These are phyloP conservation scores for Emydura subglobosa DNA, from an alignment of 2,113 vertebrate species.

Conservation along the genomic window DNA sequence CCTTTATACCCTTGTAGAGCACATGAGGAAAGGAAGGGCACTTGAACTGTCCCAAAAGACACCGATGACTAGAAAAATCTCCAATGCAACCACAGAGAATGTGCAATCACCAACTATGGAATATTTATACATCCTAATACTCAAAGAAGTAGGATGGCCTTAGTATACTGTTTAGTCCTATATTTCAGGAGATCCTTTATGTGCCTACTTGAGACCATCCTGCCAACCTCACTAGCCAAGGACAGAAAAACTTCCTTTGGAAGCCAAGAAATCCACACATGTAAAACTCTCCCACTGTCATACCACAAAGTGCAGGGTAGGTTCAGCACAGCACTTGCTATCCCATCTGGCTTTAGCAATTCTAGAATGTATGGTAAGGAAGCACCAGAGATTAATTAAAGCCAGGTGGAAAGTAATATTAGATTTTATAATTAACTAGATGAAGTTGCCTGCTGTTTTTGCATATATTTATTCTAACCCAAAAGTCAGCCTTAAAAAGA, in stretches of 20 bases:
- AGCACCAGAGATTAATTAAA: not conserved
- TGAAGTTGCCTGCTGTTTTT: not conserved
- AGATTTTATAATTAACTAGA: not conserved
- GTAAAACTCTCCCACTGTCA: not conserved
- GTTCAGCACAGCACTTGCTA: not conserved
- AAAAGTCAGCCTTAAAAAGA: slow-evolving; percentile 12
- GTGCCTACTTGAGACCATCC: not conserved
- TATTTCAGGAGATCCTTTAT: too few species aligned
- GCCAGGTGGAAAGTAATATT: not conserved
- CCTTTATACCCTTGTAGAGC: too few species aligned
- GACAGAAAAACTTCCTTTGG: not conserved
- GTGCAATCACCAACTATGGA: too few species aligned
- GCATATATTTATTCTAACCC: not conserved
- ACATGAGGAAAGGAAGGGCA: too few species aligned
- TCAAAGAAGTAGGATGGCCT: too few species aligned
- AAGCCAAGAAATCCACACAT: not conserved
- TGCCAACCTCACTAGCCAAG: not conserved
- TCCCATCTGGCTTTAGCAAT: not conserved
- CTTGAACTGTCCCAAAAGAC: too few species aligned
- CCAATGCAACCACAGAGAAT: too few species aligned
- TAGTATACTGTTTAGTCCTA: too few species aligned
- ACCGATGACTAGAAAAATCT: too few species aligned
- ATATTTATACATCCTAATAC: too few species aligned
- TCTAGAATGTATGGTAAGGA: not conserved
- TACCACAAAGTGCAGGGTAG: not conserved